Evolutionary conservation across 2,797 vertebrate genomes (phyloP).

Genomic region (Pitangus sulphuratus): DNA sequence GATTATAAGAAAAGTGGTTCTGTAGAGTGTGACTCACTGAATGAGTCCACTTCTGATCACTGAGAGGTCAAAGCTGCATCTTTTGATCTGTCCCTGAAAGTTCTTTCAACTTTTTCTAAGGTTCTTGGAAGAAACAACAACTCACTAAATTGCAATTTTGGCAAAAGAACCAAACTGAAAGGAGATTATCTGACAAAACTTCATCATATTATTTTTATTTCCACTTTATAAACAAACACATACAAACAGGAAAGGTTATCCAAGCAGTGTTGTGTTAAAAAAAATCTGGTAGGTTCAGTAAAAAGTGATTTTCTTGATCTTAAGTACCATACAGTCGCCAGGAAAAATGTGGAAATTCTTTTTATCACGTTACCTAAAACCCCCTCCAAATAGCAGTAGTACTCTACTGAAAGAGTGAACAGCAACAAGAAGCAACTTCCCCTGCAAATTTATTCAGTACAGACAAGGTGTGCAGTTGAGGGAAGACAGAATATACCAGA

Average conservation of each 20-base stretch:
- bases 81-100: background rate
- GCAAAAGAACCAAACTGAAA: background rate
- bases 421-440: background rate
- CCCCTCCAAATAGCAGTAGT: rapidly evolving
- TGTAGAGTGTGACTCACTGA: background rate
- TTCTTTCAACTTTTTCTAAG: background rate
- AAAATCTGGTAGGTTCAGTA: background rate
- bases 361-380: background rate
- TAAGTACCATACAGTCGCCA: background rate
- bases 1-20: background rate
- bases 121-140: background rate
- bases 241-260: background rate
- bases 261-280: background rate
- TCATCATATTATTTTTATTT: background rate
- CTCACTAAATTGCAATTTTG: background rate
- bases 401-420: background rate
- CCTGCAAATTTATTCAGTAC: background rate
- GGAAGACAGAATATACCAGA: background rate
- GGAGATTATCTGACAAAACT: background rate
- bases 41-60: rapidly evolving
- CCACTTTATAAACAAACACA: background rate
- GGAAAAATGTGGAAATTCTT: background rate
- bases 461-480: background rate
- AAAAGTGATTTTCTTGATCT: background rate
- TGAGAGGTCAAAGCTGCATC: rapidly evolving